Percentiles rank a stretch among this genome's conserved stretches.
These are phyloP conservation scores for Ichneumoninae sp. DNA, from an alignment of 2,888 invertebrate genomes.

Conservation along the genomic window DNA sequence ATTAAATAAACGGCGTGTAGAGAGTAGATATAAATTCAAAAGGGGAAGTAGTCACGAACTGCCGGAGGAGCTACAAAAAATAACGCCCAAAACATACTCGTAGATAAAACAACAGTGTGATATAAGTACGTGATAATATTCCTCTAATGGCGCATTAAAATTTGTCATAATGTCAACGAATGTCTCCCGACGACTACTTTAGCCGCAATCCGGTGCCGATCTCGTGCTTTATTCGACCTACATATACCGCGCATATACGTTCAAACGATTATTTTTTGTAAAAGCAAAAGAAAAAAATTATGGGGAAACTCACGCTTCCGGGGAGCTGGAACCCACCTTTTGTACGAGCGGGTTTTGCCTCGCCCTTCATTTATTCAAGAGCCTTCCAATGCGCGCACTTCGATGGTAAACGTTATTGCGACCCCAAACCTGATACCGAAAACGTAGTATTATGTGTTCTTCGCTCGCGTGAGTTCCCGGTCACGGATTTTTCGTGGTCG, in stretches of 20 bases:
- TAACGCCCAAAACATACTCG: constrained; percentile 6
- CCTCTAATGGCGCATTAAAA: constrained; percentile 60
- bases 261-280: constrained; percentile 51
- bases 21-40: constrained; percentile 8
- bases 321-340: constrained; percentile 37
- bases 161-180: constrained; percentile 53
- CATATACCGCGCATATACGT: constrained; percentile 28
- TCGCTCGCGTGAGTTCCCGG: constrained; percentile 37
- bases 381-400: constrained; percentile 57
- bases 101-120: constrained; percentile 30
- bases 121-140: constrained; percentile 54
- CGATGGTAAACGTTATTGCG: constrained; percentile 53
- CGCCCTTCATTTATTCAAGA: constrained; percentile 66
- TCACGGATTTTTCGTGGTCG: constrained; percentile 12
- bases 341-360: constrained; percentile 42
- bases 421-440: constrained; percentile 20
- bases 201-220: constrained; percentile 46
- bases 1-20: background rate
- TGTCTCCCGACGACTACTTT: constrained; percentile 12
- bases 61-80: constrained; percentile 15
- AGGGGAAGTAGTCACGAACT: constrained; percentile 20
- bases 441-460: background rate
- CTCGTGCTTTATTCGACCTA: constrained; percentile 54
- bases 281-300: constrained; percentile 51
- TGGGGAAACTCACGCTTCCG: constrained; percentile 40